Percentiles rank a stretch among this genome's conserved stretches.
Evolutionary conservation across 2,888 invertebrate species (phyloP).

Genomic region (Autographa gamma): DNA sequence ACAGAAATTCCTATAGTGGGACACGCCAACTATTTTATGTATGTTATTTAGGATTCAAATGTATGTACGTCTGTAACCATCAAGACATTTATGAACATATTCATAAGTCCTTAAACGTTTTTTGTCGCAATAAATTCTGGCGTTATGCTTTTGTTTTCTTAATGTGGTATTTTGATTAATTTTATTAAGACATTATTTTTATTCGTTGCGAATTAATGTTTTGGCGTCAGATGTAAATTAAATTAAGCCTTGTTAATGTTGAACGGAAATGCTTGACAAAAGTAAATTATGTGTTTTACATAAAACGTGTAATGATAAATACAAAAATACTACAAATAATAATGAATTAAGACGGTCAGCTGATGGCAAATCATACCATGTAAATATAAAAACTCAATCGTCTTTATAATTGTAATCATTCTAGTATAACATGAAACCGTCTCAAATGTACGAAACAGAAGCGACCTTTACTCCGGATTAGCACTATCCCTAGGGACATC

Average conservation of each 20-base stretch:
- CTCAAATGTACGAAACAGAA: conserved; percentile 38
- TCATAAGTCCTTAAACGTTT: conserved; percentile 56
- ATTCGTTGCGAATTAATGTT: conserved; percentile 24
- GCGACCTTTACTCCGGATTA: conserved; percentile 47
- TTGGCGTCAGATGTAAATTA: conserved; percentile 19
- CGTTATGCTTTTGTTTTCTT: conserved; percentile 39
- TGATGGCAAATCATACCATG: neutral
- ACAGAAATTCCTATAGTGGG: conserved; percentile 77
- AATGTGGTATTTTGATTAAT: conserved; percentile 45
- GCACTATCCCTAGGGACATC: conserved; percentile 46
- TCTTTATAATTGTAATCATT: neutral
- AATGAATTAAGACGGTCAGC: neutral
- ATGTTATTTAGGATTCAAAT: conserved; percentile 60
- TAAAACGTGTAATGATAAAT: neutral
- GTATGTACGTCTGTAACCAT: conserved; percentile 49
- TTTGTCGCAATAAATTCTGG: conserved; percentile 52
- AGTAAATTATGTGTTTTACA: neutral
- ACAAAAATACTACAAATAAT: neutral
- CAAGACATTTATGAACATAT: conserved; percentile 57
- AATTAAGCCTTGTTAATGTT: conserved; percentile 20
- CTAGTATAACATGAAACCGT: conserved; percentile 26
- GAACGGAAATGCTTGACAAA: conserved; percentile 7
- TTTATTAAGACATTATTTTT: conserved; percentile 55
- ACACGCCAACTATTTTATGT: conserved; percentile 72
- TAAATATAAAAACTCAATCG: neutral